These are phyloP conservation scores for Vesta saturnalis DNA, from an alignment of 2,888 invertebrate species.

Conservation along the genomic window DNA sequence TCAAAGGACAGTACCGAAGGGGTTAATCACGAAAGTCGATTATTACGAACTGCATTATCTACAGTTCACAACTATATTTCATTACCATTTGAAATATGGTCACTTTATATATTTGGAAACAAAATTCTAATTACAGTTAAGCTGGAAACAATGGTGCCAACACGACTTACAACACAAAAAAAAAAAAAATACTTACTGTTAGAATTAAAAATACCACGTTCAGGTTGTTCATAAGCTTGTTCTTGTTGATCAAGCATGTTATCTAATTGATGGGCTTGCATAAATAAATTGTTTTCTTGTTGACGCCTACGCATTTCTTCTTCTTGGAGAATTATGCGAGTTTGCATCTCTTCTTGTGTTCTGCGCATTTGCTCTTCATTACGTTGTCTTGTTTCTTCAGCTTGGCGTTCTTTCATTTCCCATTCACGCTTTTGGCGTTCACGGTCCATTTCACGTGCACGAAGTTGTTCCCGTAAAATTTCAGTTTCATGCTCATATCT, in stretches of 20 bases:
- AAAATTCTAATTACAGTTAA: background rate
- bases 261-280: slow-evolving; percentile 72
- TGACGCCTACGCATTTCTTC: slow-evolving; percentile 87
- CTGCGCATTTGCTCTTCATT: slow-evolving; percentile 71
- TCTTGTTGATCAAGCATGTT: slow-evolving; percentile 77
- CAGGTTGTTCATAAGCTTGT: slow-evolving; percentile 59
- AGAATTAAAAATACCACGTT: slow-evolving; percentile 31
- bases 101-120: too few relatives aligned
- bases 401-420: slow-evolving; percentile 64
- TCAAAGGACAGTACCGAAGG: too few relatives aligned
- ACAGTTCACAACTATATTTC: too few relatives aligned
- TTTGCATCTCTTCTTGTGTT: slow-evolving; percentile 81
- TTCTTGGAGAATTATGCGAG: slow-evolving; percentile 82
- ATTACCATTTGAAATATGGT: too few relatives aligned
- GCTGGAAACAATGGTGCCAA: background rate
- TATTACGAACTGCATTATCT: too few relatives aligned
- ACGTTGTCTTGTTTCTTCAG: slow-evolving; percentile 76
- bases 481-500: slow-evolving; percentile 98
- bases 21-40: too few relatives aligned
- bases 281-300: slow-evolving; percentile 87
- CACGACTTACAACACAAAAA: too few relatives aligned
- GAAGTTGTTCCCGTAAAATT: slow-evolving; percentile 88
- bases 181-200: slow-evolving; percentile 31
- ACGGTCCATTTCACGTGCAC: slow-evolving; percentile 86
- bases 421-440: slow-evolving; percentile 74